Evolutionary conservation across 2,888 invertebrate species (phyloP).

Genomic region (Cephus pulcher): DNA sequence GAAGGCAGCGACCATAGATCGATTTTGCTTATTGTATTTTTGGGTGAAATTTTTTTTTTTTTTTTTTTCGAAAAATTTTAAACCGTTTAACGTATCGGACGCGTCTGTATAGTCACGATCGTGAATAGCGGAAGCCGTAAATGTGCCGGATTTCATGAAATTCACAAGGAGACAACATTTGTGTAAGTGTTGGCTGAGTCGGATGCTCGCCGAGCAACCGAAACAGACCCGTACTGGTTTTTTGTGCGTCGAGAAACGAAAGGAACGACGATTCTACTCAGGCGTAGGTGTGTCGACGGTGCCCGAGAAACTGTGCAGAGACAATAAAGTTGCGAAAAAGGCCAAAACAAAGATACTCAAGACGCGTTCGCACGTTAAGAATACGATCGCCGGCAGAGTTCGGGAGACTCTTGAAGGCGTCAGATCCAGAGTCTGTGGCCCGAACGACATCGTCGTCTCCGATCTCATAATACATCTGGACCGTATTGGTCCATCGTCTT

Average conservation of each 20-base stretch:
- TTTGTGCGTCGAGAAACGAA: neutral
- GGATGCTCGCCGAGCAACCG: neutral
- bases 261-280: neutral
- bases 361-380: constrained; percentile 34
- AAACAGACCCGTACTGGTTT: neutral
- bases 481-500: constrained; percentile 13
- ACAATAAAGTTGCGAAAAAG: constrained; percentile 47
- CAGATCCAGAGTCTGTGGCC: constrained; percentile 34
- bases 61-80: neutral
- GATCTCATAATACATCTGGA: constrained; percentile 37
- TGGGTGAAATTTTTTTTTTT: neutral
- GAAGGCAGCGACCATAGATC: neutral
- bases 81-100: too few relatives aligned
- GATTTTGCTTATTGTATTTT: neutral
- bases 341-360: constrained; percentile 39
- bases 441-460: constrained; percentile 39
- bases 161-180: neutral
- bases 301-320: constrained; percentile 42
- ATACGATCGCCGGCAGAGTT: constrained; percentile 51
- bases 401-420: constrained; percentile 54
- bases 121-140: neutral
- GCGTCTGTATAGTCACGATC: too few relatives aligned
- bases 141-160: neutral
- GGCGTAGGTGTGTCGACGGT: constrained; percentile 32
- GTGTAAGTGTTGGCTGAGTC: neutral